Evolutionary conservation across 2,113 vertebrate genomes (phyloP).

Genomic region (Girardinichthys multiradiatus): DNA sequence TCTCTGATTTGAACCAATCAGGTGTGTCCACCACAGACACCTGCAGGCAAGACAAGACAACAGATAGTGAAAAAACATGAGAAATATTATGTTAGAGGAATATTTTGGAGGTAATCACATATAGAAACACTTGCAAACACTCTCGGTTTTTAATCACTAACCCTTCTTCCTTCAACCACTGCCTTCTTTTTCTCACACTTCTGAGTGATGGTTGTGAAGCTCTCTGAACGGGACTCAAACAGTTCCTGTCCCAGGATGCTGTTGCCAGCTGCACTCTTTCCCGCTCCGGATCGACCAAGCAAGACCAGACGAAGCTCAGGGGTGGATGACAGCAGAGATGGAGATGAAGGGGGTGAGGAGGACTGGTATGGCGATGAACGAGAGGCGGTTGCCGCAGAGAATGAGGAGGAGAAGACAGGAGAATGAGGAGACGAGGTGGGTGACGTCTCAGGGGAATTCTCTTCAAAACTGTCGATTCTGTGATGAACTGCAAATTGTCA

Average conservation of each 20-base stretch:
- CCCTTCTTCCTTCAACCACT: constrained; percentile 57
- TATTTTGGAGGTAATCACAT: too few relatives aligned
- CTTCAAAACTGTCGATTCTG: constrained; percentile 63
- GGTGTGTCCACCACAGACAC: constrained; percentile 80
- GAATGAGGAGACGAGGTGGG: constrained; percentile 18
- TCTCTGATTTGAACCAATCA: constrained; percentile 77
- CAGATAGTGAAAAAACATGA: not conserved
- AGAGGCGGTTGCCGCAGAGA: constrained; percentile 13
- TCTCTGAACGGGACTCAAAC: constrained; percentile 54
- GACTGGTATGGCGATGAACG: not conserved
- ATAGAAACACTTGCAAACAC: not conserved
- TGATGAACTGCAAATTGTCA: constrained; percentile 61
- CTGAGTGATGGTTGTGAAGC: constrained; percentile 55
- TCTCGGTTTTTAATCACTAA: constrained; percentile 35
- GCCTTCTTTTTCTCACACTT: constrained; percentile 72
- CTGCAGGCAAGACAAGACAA: constrained; percentile 48
- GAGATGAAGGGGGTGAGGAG: constrained; percentile 1
- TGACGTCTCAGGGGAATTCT: constrained; percentile 26
- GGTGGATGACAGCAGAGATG: constrained; percentile 15
- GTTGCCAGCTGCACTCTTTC: constrained; percentile 79
- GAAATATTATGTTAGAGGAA: not conserved
- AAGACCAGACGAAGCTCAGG: constrained; percentile 76
- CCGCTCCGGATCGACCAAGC: constrained; percentile 73
- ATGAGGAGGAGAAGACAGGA: constrained; percentile 23
- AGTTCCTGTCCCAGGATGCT: constrained; percentile 67